Conservation (phyloP, 2,113 vertebrate species). For the Sinosuthora webbiana region DNA sequence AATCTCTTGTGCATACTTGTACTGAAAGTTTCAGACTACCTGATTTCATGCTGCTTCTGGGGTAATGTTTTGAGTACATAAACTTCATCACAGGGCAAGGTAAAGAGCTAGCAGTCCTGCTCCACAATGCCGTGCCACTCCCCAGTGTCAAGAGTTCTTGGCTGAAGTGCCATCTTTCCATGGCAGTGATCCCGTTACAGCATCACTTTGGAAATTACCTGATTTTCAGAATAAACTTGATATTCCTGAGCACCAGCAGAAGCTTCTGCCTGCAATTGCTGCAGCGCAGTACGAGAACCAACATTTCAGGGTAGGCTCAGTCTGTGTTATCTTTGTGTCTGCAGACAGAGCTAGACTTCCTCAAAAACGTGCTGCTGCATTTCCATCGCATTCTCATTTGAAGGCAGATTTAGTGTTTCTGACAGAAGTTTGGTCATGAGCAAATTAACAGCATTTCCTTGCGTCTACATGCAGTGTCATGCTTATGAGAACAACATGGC, state of each 20-base stretch:
- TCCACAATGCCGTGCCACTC: neutral
- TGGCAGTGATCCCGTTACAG: accelerated
- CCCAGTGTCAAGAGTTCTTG: neutral
- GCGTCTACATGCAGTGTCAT: neutral
- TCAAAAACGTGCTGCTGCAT: neutral
- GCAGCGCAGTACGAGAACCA: accelerated
- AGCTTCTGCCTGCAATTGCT: neutral
- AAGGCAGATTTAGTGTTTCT: neutral
- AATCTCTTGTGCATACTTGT: neutral
- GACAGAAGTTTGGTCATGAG: neutral
- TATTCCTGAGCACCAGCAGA: neutral
- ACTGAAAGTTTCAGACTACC: neutral
- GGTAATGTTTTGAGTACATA: neutral
- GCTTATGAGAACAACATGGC: neutral
- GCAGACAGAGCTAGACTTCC: constrained; percentile 18
- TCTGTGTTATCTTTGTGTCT: neutral
- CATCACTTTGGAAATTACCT: neutral
- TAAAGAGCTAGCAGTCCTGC: neutral
- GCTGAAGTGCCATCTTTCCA: neutral
- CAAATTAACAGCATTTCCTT: neutral
- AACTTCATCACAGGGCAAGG: neutral
- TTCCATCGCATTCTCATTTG: neutral
- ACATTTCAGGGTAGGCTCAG: neutral
- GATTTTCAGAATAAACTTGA: neutral
- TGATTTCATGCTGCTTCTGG: neutral